Evolutionary conservation across 2,888 invertebrate species (phyloP), one percentile per base, ranked within the genome.

Genomic region (Ormyrus thymus): DNA sequence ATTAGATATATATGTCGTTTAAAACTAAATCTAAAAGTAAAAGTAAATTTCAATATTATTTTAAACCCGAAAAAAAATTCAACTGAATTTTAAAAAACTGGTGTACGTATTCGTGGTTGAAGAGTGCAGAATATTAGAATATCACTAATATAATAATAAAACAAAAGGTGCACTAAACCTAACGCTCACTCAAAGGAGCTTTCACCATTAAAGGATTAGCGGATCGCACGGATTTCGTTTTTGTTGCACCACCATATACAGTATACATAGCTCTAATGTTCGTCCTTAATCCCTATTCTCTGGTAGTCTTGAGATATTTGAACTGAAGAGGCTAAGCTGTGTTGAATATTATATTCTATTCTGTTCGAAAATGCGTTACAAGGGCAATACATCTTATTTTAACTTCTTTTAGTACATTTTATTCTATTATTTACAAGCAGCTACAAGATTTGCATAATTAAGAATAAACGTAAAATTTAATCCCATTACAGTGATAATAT

Each of bases 291-390:
- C 56, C 15, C n/a, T 45, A 62, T 69, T 59, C 68, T 55, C 53
- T n/a, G 51, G 61, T 4, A 29, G 13, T 53, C 45, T 68, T 50
- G 56, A 46, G 58, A 50, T 58, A 50, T 62, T 55, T 62, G 9
- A 43, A 56, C 55, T 59, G 9, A 10, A 29, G 53, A 9, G 29
- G 45, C 69, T 61, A 15, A 77, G 55, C 62, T 64, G 55, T 55
- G 75, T 53, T 48, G 66, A 59, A 69, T 43, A 45, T 10, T 43
- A 50, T 58, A 66, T 66, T 46, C 15, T 29, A 72, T 77, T 77
- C 65, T 15, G 64, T 77, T 77, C 53, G 29, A 56, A 45, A 53
- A 61, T 43, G 56, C 43, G 48, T 15, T 29, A 7, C 8, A 29
- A 10, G 29, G n/a, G 43, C 59, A 6, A 29, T 29, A 29, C 29